A percentile compares a stretch with the other conserved stretches of the same genome.
Conservation (phyloP, 1,140 invertebrate species). For the Drosophila erecta region DNA sequence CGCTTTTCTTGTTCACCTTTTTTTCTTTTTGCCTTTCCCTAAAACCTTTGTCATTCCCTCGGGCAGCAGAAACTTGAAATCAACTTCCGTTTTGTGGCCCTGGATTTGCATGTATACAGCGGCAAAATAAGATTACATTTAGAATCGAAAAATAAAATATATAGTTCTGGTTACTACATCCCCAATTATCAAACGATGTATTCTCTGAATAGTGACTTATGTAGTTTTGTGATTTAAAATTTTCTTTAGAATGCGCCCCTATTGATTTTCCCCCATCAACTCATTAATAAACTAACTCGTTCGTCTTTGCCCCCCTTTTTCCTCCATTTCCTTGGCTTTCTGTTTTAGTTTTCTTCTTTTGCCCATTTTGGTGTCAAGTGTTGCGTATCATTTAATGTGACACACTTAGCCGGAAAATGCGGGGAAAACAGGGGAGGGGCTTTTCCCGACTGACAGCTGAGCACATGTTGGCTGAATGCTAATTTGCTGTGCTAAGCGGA, state of each 20-base stretch:
- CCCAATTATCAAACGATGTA: not conserved
- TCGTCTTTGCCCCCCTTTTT: not conserved
- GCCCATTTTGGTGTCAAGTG: constrained; percentile 78
- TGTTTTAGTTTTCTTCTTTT: constrained; percentile 22
- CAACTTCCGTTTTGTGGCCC: constrained; percentile 47
- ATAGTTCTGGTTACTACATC: not conserved
- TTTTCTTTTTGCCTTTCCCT: not conserved
- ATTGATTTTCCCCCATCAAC: constrained; percentile 37
- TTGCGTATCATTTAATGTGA: constrained; percentile 82
- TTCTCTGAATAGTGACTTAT: not conserved
- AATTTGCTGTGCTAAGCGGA: constrained; percentile 70
- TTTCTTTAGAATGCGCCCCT: not conserved
- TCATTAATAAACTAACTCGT: constrained; percentile 41
- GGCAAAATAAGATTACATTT: not conserved
- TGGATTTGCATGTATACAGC: constrained; percentile 31
- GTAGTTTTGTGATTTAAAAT: constrained; percentile 7
- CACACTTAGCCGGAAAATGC: constrained; percentile 50
- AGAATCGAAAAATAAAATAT: not conserved
- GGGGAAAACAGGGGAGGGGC: constrained; percentile 1
- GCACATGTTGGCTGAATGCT: constrained; percentile 75
- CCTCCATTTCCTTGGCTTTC: constrained; percentile 1
- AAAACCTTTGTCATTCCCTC: constrained; percentile 10
- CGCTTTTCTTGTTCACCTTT: not conserved
- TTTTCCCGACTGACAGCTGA: constrained; percentile 46
- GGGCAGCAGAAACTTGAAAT: constrained; percentile 19